Conservation (phyloP, 2,797 vertebrate genomes). For the Selene dorsalis region DNA sequence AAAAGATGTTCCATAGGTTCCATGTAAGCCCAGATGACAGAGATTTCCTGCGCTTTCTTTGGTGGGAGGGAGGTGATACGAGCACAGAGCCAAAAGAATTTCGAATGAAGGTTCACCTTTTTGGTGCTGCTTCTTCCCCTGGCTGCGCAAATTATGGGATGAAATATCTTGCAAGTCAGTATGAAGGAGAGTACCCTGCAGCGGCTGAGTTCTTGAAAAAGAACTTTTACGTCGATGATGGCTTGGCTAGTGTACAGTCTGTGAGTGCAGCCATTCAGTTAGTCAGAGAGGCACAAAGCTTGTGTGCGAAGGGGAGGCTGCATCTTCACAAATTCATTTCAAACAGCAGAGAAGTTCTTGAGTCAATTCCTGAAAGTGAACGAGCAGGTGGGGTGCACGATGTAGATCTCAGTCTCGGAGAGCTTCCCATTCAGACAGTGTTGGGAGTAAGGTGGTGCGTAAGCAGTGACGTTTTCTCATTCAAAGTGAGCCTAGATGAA, state of each 20-base stretch:
- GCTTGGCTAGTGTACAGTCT: background rate
- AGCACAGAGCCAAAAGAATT: background rate
- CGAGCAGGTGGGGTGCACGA: background rate
- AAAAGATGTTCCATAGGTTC: conserved; percentile 16
- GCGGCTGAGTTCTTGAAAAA: background rate
- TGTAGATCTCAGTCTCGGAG: background rate
- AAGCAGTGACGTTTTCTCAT: background rate
- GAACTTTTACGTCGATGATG: background rate
- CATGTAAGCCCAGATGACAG: background rate
- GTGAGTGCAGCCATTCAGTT: background rate
- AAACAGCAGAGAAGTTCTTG: background rate
- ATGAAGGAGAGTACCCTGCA: background rate
- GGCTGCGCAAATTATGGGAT: background rate
- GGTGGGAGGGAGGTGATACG: conserved; percentile 13
- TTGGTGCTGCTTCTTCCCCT: background rate
- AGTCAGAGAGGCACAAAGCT: conserved; percentile 2
- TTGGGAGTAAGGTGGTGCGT: background rate
- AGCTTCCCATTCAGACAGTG: background rate
- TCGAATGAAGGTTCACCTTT: background rate
- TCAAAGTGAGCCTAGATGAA: background rate
- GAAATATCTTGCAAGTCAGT: background rate
- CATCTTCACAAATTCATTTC: conserved; percentile 15
- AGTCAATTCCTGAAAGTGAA: background rate
- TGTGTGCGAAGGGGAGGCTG: conserved; percentile 2
- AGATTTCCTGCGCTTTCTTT: conserved; percentile 6